Evolutionary conservation across 2,113 vertebrate genomes (phyloP), one percentile per base, ranked within the genome.

Genomic region (Archocentrus centrarchus): DNA sequence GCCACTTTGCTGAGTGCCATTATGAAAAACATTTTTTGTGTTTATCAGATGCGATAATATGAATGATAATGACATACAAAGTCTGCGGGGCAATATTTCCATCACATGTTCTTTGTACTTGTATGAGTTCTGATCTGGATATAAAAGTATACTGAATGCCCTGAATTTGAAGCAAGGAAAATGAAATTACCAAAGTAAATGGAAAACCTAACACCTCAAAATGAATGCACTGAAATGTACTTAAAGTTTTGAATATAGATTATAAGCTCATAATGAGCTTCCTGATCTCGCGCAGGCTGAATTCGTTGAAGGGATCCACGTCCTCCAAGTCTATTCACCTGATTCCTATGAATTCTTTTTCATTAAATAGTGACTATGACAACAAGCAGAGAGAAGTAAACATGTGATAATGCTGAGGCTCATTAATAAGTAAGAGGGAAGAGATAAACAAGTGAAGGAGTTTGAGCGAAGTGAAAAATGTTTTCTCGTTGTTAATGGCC

Each of bases 381-480:
- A 84, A 68, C 20, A 85, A 7, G 27, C 57, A 8, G 27, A 58
- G 64, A 73, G 58, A 44, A 44, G 55, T 75, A 78, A 77, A 60
- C 27, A 47, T 32, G 27, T 22, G 24, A 60, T 79, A 37, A 75
- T 30, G 66, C 20, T 53, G 15, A 7, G 27, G 11, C 30, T 87
- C 59, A 83, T 61, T 88, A 76, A 70, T 47, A 27, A 80, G 37
- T 66, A 47, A 41, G 59, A 80, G 44, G 7, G 8, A 9, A 35
- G 13, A 79, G 59, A 82, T 61, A 77, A 88, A 86, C n/a, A 39
- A 70, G 55, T 11, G 30, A 53, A 22, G 27, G 27, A 63, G 39
- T 59, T 37, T 20, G 5, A 53, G 47, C 2, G 2, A 35, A 44
- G 44, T 75, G 50, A 79, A 76, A 57, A 88, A 79, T 75, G 41